phyloP scores from a whole-genome alignment of 2,888 invertebrate species.

The Frankliniella intonsa region DNA sequence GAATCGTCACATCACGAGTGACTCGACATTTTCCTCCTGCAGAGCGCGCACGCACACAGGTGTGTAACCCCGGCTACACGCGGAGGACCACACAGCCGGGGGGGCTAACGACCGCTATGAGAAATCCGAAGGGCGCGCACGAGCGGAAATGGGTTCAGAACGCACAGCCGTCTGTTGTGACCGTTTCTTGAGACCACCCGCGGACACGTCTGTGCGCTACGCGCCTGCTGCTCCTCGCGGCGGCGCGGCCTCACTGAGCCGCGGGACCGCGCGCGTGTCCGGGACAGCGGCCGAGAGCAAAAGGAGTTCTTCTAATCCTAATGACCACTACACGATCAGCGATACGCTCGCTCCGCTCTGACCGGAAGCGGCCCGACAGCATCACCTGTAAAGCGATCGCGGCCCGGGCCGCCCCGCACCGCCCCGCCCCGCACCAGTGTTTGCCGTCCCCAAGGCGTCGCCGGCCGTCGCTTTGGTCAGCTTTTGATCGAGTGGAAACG shows the following conservation, averaged over 20 bases:
- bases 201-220: background rate
- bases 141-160: background rate
- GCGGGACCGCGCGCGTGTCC: background rate
- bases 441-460: too few species aligned
- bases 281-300: background rate
- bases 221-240: background rate
- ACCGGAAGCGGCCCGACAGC: too few species aligned
- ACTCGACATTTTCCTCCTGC: too few species aligned
- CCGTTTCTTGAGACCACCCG: background rate
- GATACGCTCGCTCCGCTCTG: too few species aligned
- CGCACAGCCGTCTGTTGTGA: too few species aligned
- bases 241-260: background rate
- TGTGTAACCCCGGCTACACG: background rate
- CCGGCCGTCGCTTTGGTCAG: background rate
- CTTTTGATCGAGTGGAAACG: conserved; percentile 1
- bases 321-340: too few species aligned
- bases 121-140: background rate
- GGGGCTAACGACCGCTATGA: background rate
- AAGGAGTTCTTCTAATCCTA: too few species aligned
- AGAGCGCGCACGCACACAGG: background rate
- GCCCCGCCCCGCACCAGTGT: too few species aligned
- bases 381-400: too few species aligned
- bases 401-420: too few species aligned
- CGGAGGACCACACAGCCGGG: background rate
- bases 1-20: too few species aligned